These are phyloP conservation scores for Zosterops pallidus DNA, from an alignment of 2,113 vertebrate genomes.

Conservation along the genomic window DNA sequence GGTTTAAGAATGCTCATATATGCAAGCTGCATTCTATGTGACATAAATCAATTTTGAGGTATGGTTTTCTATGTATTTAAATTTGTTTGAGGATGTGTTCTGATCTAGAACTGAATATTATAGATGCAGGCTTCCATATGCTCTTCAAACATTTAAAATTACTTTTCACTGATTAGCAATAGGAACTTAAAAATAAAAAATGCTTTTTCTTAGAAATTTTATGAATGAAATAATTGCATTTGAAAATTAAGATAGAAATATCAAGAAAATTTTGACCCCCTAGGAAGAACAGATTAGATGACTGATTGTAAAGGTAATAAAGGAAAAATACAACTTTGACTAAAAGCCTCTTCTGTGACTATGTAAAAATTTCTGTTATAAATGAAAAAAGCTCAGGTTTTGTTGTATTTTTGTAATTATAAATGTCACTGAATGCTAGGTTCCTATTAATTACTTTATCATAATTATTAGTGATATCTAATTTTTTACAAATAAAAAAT, in stretches of 20 bases:
- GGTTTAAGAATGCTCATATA: background rate
- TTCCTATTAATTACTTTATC: background rate
- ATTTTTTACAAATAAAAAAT: background rate
- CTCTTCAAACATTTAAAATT: background rate
- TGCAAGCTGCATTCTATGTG: background rate
- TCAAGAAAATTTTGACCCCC: background rate
- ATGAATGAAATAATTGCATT: background rate
- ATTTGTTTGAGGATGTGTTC: background rate
- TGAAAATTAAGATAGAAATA: background rate
- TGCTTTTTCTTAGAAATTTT: background rate
- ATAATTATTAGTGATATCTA: background rate
- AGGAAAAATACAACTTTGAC: background rate
- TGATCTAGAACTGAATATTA: background rate
- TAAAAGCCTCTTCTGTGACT: background rate
- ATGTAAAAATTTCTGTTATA: background rate
- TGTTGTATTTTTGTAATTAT: background rate
- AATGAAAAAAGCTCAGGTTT: background rate
- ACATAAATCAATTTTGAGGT: background rate
- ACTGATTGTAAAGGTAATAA: background rate
- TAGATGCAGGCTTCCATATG: background rate
- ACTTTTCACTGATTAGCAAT: background rate
- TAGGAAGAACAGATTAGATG: background rate
- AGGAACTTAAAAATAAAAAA: background rate
- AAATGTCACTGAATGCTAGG: background rate
- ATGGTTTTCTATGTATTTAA: background rate